These are phyloP conservation scores for Drosophila parabipectinata DNA, from an alignment of 1,140 invertebrate genomes.

Conservation along the genomic window DNA sequence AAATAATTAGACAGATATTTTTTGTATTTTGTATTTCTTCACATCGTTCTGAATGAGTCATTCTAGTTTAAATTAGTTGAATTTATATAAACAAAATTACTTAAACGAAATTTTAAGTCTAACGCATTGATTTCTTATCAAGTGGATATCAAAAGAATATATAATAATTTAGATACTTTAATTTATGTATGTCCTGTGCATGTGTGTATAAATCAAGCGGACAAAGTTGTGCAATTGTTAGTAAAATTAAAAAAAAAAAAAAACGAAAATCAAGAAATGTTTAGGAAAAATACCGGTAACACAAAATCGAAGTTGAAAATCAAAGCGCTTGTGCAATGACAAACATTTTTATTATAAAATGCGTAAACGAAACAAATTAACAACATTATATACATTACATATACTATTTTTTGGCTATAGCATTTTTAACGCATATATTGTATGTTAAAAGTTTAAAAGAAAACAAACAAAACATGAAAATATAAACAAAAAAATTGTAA, in stretches of 20 bases:
- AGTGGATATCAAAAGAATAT: conserved; percentile 32
- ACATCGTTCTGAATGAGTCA: conserved; percentile 58
- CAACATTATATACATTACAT: conserved; percentile 13
- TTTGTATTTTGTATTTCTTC: conserved; percentile 40
- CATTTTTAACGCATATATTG: conserved; percentile 63
- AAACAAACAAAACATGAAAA: conserved; percentile 51
- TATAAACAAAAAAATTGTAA: conserved; percentile 68
- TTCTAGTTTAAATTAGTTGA: conserved; percentile 76
- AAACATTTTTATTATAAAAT: conserved; percentile 44
- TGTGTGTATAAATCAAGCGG: conserved; percentile 63
- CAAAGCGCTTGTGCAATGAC: conserved; percentile 49
- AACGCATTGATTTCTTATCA: conserved; percentile 52
- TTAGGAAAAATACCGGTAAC: conserved; percentile 52
- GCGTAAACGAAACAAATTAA: conserved; percentile 45
- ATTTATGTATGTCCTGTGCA: conserved; percentile 37
- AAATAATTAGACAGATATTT: conserved; percentile 28
- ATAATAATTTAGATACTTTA: conserved; percentile 58
- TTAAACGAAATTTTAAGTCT: conserved; percentile 51
- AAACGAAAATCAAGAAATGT: conserved; percentile 31
- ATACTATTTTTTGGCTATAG: conserved; percentile 70
- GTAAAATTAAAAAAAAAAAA: conserved; percentile 52
- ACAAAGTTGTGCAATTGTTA: conserved; percentile 77
- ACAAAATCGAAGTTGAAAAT: conserved; percentile 43
- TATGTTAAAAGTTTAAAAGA: conserved; percentile 45
- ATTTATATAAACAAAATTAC: conserved; percentile 65